Conservation (phyloP, 2,888 invertebrate genomes). For the Calliopum simillimum region DNA sequence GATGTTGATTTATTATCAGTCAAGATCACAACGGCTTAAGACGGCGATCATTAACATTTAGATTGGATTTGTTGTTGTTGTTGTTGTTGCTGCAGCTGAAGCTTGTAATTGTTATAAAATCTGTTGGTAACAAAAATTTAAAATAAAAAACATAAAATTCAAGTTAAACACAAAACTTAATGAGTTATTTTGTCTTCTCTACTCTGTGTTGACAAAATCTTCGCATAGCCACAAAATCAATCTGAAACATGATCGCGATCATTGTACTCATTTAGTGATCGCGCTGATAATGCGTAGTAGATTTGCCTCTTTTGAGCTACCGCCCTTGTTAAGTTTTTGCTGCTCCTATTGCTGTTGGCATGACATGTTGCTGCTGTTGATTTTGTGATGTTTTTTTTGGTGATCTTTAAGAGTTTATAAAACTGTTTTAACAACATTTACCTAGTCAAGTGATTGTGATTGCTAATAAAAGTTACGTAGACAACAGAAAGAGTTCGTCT, state of each 20-base stretch:
- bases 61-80: conserved; percentile 46
- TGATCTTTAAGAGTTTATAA: not conserved
- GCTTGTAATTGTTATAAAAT: conserved; percentile 1
- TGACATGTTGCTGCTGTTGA: not conserved
- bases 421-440: conserved; percentile 30
- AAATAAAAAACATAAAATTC: no score
- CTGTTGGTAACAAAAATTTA: conserved; percentile 19
- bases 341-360: no score
- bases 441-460: no score
- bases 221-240: conserved; percentile 16
- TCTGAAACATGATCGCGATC: not conserved
- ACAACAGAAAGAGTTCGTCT: no score
- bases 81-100: not conserved
- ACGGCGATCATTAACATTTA: conserved; percentile 51
- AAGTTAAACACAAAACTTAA: conserved; percentile 21
- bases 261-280: not conserved
- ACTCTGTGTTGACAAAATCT: conserved; percentile 27
- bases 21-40: conserved; percentile 43
- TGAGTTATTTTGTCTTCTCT: conserved; percentile 23
- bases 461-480: no score
- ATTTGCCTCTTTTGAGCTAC: no score
- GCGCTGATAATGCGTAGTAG: no score
- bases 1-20: conserved; percentile 49
- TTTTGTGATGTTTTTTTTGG: not conserved
- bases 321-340: no score